phyloP scores from a whole-genome alignment of 2,113 vertebrate species.

The Clarias batrachus region DNA sequence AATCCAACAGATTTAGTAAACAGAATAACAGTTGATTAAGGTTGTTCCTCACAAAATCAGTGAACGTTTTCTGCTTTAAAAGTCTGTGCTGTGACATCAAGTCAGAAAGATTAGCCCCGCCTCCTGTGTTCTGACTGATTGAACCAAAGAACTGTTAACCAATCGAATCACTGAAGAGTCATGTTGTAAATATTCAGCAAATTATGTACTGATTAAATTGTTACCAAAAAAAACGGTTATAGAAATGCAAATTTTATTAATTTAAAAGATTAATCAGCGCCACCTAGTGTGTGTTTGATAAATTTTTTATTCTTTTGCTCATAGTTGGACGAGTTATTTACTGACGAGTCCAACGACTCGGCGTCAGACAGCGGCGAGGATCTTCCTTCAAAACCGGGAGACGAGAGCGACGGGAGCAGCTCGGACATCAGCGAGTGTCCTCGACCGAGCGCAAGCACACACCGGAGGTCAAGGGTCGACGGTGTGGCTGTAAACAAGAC shows the following conservation, averaged over 20 bases:
- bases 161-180: not conserved
- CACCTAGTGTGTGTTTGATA: not conserved
- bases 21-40: too few species aligned
- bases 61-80: not conserved
- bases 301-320: not conserved
- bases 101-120: not conserved
- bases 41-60: not conserved
- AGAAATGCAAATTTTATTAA: not conserved
- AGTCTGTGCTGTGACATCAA: not conserved
- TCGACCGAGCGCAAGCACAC: not conserved
- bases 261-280: not conserved
- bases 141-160: too few species aligned
- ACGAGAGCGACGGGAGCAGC: slow-evolving; percentile 5
- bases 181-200: not conserved
- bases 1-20: not conserved
- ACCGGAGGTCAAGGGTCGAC: not conserved
- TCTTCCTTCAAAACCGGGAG: slow-evolving; percentile 22
- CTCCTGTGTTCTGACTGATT: not conserved
- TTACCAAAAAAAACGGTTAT: not conserved
- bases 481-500: slow-evolving; percentile 25
- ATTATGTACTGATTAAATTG: not conserved
- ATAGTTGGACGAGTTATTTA: slow-evolving; percentile 39
- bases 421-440: slow-evolving; percentile 9
- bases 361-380: slow-evolving; percentile 39
- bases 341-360: slow-evolving; percentile 32